Percentiles rank a stretch among this genome's conserved stretches.
Conservation (phyloP, 2,797 vertebrate species). For the Alosa sapidissima region DNA sequence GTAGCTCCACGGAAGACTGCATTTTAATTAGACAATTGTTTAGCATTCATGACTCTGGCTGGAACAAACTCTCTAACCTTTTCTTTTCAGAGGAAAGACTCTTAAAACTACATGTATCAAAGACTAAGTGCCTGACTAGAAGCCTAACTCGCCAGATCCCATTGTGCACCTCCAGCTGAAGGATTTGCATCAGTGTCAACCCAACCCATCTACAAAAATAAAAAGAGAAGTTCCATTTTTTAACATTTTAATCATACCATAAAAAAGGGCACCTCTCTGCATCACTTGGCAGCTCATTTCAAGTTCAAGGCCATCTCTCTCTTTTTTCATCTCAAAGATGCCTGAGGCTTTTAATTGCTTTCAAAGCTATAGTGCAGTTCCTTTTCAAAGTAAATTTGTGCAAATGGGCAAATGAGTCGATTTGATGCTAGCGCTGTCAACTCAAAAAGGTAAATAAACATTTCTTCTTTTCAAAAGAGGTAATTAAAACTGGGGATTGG, state of each 20-base stretch:
- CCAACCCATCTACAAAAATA: not conserved
- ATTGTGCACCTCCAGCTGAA: not conserved
- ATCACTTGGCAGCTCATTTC: not conserved
- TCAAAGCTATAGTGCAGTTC: not conserved
- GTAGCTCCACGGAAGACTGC: slow-evolving; percentile 52
- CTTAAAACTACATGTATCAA: not conserved
- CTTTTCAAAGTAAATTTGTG: not conserved
- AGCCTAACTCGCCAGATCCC: not conserved
- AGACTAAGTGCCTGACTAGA: not conserved
- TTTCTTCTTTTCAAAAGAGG: not conserved
- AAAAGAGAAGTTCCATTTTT: not conserved
- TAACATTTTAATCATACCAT: not conserved
- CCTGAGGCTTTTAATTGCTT: slow-evolving; percentile 9
- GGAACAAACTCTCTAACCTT: slow-evolving; percentile 27
- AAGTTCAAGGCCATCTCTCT: not conserved
- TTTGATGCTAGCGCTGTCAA: not conserved
- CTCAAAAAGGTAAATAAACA: not conserved
- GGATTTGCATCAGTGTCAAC: not conserved
- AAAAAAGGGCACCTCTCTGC: not conserved
- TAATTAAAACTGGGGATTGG: not conserved
- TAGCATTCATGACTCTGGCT: slow-evolving; percentile 45
- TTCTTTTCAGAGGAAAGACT: slow-evolving; percentile 38
- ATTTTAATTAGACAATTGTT: slow-evolving; percentile 52
- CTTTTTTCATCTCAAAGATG: not conserved
- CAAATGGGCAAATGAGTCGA: not conserved